Evolutionary conservation across 2,797 vertebrate species (phyloP).

Genomic region (Neomorphus geoffroyi): DNA sequence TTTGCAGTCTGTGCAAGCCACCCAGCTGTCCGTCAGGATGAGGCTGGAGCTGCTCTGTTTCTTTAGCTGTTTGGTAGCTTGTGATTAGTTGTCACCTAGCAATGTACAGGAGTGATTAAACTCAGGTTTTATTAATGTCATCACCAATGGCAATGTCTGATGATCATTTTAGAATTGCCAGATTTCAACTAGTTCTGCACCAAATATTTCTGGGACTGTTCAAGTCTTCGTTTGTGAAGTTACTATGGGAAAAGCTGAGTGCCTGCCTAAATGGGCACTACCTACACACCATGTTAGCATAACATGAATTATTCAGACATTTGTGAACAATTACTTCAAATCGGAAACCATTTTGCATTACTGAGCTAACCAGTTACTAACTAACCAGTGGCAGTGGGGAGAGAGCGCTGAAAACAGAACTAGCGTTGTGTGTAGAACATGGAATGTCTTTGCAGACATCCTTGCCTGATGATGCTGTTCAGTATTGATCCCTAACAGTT

Average conservation of each 20-base stretch:
- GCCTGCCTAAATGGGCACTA: neutral
- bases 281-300: neutral
- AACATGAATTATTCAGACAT: neutral
- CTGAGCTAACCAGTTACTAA: too few relatives aligned
- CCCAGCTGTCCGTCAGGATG: neutral
- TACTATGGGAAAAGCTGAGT: neutral
- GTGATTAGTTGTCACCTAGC: neutral
- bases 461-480: neutral
- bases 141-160: neutral
- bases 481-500: accelerated
- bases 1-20: neutral
- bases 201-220: neutral
- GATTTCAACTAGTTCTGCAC: neutral
- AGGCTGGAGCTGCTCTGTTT: neutral
- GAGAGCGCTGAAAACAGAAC: neutral
- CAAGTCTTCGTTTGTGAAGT: neutral
- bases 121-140: neutral
- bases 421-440: neutral
- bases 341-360: neutral
- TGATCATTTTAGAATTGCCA: accelerated
- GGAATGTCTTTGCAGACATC: neutral
- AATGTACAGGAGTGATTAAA: neutral
- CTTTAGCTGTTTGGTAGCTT: neutral
- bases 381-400: neutral
- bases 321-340: neutral